Conservation (phyloP, 2,888 invertebrate species). For the Campoletis raptor region DNA sequence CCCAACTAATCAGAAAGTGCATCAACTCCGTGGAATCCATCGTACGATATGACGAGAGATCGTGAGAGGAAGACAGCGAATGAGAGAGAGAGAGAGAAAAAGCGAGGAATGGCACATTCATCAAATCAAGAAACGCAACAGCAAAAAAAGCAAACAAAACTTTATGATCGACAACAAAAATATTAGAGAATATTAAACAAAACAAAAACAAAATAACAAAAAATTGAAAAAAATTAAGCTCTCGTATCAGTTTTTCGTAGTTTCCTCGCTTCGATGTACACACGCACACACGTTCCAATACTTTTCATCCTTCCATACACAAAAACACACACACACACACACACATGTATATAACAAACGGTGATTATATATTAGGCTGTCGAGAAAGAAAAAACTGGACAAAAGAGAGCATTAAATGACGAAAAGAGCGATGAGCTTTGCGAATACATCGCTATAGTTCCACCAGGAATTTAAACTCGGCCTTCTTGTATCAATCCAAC, state of each 20-base stretch:
- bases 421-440: slow-evolving; percentile 42
- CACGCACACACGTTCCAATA: background rate
- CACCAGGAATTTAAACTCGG: slow-evolving; percentile 29
- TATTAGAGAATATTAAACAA: background rate
- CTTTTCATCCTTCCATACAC: background rate
- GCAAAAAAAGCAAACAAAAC: slow-evolving; percentile 50
- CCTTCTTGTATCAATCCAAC: slow-evolving; percentile 5
- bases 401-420: background rate
- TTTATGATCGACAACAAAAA: slow-evolving; percentile 16
- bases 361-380: slow-evolving; percentile 28
- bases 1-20: slow-evolving; percentile 65
- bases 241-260: slow-evolving; percentile 28
- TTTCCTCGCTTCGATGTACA: background rate
- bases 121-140: slow-evolving; percentile 77
- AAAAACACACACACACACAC: background rate
- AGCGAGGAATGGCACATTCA: slow-evolving; percentile 74
- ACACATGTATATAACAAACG: background rate
- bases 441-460: slow-evolving; percentile 15
- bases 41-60: slow-evolving; percentile 56
- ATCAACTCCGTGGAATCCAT: slow-evolving; percentile 38
- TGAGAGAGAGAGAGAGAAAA: background rate
- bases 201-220: background rate
- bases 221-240: slow-evolving; percentile 14
- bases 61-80: slow-evolving; percentile 32
- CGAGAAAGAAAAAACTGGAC: slow-evolving; percentile 41